Evolutionary conservation across 2,113 vertebrate species (phyloP).

Genomic region (Nesogale talazaci): DNA sequence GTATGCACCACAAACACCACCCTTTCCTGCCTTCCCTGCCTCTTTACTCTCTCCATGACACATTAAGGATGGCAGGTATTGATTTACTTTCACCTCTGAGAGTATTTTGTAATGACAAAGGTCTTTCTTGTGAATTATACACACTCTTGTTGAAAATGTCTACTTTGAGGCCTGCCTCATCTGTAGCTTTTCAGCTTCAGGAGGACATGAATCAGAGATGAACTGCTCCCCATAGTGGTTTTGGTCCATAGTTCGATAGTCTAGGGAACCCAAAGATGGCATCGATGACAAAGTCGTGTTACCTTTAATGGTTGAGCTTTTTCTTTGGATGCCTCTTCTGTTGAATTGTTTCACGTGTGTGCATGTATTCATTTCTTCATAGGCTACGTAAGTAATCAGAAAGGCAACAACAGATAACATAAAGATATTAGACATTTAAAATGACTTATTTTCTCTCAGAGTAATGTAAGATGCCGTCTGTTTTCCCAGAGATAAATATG

Average conservation of each 20-base stretch:
- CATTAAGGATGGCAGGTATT: accelerated
- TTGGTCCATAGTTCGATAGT: neutral
- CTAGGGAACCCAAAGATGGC: neutral
- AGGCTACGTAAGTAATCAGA: no score
- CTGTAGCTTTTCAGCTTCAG: neutral
- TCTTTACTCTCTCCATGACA: neutral
- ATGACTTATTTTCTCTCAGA: neutral
- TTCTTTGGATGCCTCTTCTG: neutral
- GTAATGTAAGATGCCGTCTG: neutral
- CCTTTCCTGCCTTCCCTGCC: no score
- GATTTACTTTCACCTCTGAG: neutral
- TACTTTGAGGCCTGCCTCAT: neutral
- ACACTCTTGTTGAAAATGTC: neutral
- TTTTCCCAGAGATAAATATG: neutral
- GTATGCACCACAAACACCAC: accelerated
- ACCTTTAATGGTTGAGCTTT: neutral
- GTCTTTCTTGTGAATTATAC: neutral
- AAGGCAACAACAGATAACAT: neutral
- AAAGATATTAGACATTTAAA: neutral
- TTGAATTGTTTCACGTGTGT: neutral
- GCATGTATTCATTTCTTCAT: no score
- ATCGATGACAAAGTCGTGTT: accelerated
- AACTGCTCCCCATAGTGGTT: no score
- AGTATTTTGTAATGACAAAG: neutral
- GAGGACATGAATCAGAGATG: neutral